Percentiles rank a stretch among this genome's conserved stretches.
Evolutionary conservation across 2,888 invertebrate species (phyloP).

Genomic region (Mayetiola destructor): DNA sequence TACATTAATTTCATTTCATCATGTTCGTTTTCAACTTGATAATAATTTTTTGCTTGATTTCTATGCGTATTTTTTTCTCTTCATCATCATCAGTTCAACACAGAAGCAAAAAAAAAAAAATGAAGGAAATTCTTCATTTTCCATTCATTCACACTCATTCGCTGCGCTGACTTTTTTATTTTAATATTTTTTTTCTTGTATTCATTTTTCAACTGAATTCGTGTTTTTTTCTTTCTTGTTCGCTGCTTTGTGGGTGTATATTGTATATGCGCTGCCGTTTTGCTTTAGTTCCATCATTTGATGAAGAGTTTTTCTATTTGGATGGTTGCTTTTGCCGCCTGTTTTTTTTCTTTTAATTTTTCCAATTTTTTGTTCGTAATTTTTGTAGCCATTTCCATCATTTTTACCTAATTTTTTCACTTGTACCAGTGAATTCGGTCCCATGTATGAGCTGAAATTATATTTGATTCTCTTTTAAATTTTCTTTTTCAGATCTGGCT

Average conservation of each 20-base stretch:
- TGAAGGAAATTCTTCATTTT: background rate
- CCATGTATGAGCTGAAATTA: constrained; percentile 8
- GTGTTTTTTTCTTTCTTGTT: no score
- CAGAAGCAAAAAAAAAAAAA: no score
- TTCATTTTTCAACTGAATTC: constrained; percentile 7
- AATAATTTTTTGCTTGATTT: background rate
- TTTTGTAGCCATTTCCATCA: background rate
- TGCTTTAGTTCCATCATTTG: background rate
- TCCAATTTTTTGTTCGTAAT: background rate
- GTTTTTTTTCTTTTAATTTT: background rate
- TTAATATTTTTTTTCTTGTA: background rate
- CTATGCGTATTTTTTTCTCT: no score
- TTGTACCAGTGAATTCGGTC: no score
- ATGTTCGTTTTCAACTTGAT: constrained; percentile 12
- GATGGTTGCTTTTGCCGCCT: background rate
- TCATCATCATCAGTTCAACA: no score
- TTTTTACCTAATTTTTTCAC: constrained; percentile 9
- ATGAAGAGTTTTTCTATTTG: background rate
- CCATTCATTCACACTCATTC: background rate
- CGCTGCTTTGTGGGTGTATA: no score
- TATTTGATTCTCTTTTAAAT: constrained; percentile 12
- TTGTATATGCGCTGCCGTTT: no score
- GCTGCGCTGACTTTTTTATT: background rate
- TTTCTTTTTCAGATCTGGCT: background rate
- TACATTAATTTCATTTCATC: constrained; percentile 13